Base-by-base conservation (phyloP, 2,797 vertebrate genomes). In the Syngnathus rostellatus region DNA sequence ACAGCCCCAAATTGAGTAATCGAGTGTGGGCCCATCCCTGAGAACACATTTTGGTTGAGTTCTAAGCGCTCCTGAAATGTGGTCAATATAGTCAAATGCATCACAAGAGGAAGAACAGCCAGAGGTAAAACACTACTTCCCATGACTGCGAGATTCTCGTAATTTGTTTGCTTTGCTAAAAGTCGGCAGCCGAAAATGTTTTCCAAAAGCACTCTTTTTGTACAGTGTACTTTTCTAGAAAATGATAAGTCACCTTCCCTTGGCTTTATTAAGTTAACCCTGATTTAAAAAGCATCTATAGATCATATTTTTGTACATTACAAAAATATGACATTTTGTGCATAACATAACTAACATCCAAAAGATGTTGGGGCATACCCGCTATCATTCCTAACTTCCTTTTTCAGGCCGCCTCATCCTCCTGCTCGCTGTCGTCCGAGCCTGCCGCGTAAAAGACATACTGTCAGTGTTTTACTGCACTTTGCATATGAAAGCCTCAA, bases 41-140 rank as follows among this genome's bases (percentile, higher is more conserved):
- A 92, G 90, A 87, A 82, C 80, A 82, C 78, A 81, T 86, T 91
- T 90, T 90, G 89, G 86, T 90, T 90, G 82, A 84, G 82, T 87
- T 89, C 79, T 80, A 76, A 73, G 79, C 83, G 79, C 83, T 81
- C 85, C 74, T 83, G 71, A 87, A 75, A 80, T 61, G 77, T 65
- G 31, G 69, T 38, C 55, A 17, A 45, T 21, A 43, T 1, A 43
- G 23, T 43, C 25, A 40, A 62, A 62, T 62, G 11, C n/a, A 43
- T 45, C 45, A 37, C 9, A 55, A 10, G 6, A 17, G 55, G 25
- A 31, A 62, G 45, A 45, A 43, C 6, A 25, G 40, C 12, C 21
- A 62, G 21, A 14, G 43, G n/a, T 25, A 45, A 62, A 62, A 6
- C 4, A 1, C 59, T 16, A 23, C 60, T 25, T 46, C n/a, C 2